Base-by-base conservation (phyloP, 2,113 vertebrate species). In the Salvator merianae region DNA sequence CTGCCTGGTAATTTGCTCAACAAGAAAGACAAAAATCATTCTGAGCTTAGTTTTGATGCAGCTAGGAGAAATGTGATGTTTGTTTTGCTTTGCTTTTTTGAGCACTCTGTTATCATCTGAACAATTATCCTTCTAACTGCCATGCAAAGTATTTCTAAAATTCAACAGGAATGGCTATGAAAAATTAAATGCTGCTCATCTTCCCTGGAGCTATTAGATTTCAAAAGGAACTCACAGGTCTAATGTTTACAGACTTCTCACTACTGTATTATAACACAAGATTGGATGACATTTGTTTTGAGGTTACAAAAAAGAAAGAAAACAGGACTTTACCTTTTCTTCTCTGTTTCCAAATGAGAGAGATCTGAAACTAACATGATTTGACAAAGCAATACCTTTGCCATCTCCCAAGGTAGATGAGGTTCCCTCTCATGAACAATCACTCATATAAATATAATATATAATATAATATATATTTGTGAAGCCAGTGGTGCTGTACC, bases 341-440 rank as follows among this genome's bases (percentile, higher is more conserved):
- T 89, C 88, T 82, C 32, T 82, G 3, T 84, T 89, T 86, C 76
- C 73, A 73, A 87, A 91, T 22, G 16, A 77, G 1, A 53, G 24
- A 84, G 38, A 83, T 83, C 77, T 83, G 71, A 70, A 68, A 72
- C 59, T 47, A 83, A 47, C 77, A 76, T 8, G 62, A 16, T 43
- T 86, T 83, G 62, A 77, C 88, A 93, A 86, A 90, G 79, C n/a
- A 85, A 69, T 83, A 92, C 85, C 86, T 32, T 75, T 86, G 9
- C 40, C 53, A 7, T 0, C 34, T 53, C 71, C 55, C 69, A 93
- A 90, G 85, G 84, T 68, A 89, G 84, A 89, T 90, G 83, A 85
- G 77, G 89, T 92, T 88, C 86, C 89, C 78, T 73, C 91, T 88
- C 78, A 81, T 77, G 69, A 81, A 87, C 79, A 89, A 89, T 77